Percentiles rank a stretch among this genome's conserved stretches.
Evolutionary conservation across 2,888 invertebrate species (phyloP).

Genomic region (Drosophila acutilabella): DNA sequence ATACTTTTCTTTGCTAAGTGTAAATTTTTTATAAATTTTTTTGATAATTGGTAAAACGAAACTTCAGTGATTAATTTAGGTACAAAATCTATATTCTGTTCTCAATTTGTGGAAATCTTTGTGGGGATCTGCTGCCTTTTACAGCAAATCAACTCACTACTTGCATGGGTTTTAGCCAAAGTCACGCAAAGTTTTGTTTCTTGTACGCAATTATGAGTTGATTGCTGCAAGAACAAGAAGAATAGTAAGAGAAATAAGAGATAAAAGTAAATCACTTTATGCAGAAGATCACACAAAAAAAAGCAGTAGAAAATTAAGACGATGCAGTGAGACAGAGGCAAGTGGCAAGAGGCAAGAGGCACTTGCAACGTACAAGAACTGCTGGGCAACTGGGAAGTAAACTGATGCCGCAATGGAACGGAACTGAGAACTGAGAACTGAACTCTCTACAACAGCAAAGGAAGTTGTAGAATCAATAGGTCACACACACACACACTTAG

Average conservation of each 20-base stretch:
- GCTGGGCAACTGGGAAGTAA: constrained; percentile 36
- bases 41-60: too few relatives aligned
- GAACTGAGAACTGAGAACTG: constrained; percentile 36
- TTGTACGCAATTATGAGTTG: constrained; percentile 33
- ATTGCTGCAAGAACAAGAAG: constrained; percentile 31
- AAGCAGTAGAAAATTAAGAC: neutral
- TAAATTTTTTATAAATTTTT: too few relatives aligned
- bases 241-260: neutral
- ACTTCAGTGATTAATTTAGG: too few relatives aligned
- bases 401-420: constrained; percentile 43
- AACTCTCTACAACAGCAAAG: constrained; percentile 48
- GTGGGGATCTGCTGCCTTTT: neutral
- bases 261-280: constrained; percentile 2
- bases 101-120: too few relatives aligned
- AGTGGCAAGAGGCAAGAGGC: constrained; percentile 1
- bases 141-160: too few relatives aligned
- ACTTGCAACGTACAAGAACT: constrained; percentile 37
- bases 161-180: constrained; percentile 2
- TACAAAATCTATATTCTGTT: too few relatives aligned
- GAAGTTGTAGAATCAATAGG: constrained; percentile 77
- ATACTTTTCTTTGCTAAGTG: too few relatives aligned
- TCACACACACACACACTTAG: constrained; percentile 46
- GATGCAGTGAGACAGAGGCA: neutral
- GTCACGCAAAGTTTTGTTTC: constrained; percentile 39
- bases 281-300: constrained; percentile 26